Evolutionary conservation across 1,140 invertebrate species (phyloP).

Genomic region (Dendrolimus punctatus): DNA sequence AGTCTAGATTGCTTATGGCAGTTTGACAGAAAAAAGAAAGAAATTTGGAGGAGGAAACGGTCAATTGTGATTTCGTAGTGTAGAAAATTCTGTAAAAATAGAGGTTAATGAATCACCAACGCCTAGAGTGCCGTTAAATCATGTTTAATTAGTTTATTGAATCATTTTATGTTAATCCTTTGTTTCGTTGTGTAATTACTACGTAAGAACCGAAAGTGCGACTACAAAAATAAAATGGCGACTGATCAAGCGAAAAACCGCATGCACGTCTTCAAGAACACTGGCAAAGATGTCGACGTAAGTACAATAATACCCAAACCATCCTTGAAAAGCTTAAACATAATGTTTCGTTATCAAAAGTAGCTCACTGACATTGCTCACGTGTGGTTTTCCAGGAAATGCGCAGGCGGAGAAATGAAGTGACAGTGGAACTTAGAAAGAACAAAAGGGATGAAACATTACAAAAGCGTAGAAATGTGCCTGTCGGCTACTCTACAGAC

Average conservation of each 20-base stretch:
- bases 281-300: slow-evolving; percentile 97
- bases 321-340: background rate
- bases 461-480: slow-evolving; percentile 95
- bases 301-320: slow-evolving; percentile 67
- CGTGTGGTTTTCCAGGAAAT: slow-evolving; percentile 83
- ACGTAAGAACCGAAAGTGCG: slow-evolving; percentile 39
- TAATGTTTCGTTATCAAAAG: background rate
- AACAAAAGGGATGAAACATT: slow-evolving; percentile 97
- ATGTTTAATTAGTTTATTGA: slow-evolving; percentile 60
- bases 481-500: slow-evolving; percentile 85
- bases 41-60: slow-evolving; percentile 52
- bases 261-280: slow-evolving; percentile 96
- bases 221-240: slow-evolving; percentile 79
- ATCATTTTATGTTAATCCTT: slow-evolving; percentile 59
- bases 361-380: slow-evolving; percentile 6
- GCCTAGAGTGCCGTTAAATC: slow-evolving; percentile 49
- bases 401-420: slow-evolving; percentile 95
- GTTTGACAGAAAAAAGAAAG: slow-evolving; percentile 22
- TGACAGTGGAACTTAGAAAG: slow-evolving; percentile 95
- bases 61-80: slow-evolving; percentile 44
- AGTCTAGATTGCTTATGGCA: too few species aligned
- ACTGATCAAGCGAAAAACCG: slow-evolving; percentile 84
- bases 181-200: slow-evolving; percentile 57
- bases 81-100: slow-evolving; percentile 56
- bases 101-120: slow-evolving; percentile 63